These are phyloP conservation scores for Diloba caeruleocephala DNA, from an alignment of 2,888 invertebrate species.

Conservation along the genomic window DNA sequence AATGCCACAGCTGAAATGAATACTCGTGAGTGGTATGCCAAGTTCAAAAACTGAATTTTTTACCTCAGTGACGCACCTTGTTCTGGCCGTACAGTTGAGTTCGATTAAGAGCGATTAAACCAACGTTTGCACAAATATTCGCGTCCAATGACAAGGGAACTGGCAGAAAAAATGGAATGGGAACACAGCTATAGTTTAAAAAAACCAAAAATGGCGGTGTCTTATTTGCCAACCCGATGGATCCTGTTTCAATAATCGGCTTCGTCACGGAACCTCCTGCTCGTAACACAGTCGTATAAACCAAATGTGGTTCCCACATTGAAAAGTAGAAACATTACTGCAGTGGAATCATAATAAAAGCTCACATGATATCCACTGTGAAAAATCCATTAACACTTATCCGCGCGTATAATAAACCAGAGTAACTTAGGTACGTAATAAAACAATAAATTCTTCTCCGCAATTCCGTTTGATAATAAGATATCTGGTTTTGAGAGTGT, in stretches of 20 bases:
- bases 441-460: conserved; percentile 70
- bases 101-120: too few relatives aligned
- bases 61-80: too few relatives aligned
- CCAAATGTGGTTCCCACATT: conserved; percentile 74
- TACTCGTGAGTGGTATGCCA: too few relatives aligned
- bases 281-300: conserved; percentile 76
- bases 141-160: too few relatives aligned
- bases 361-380: conserved; percentile 67
- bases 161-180: too few relatives aligned
- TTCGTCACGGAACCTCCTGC: conserved; percentile 70
- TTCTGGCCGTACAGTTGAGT: too few relatives aligned
- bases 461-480: conserved; percentile 63
- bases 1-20: too few relatives aligned
- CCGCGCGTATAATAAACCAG: conserved; percentile 74
- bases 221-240: too few relatives aligned
- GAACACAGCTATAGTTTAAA: too few relatives aligned
- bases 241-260: conserved; percentile 67
- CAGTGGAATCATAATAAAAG: conserved; percentile 79
- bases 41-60: too few relatives aligned
- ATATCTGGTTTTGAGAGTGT: conserved; percentile 57
- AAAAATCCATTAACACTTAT: conserved; percentile 80
- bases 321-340: conserved; percentile 76
- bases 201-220: too few relatives aligned
- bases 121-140: too few relatives aligned
- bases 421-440: conserved; percentile 64